Evolutionary conservation across 2,113 vertebrate genomes (phyloP), one percentile per base, ranked within the genome.

Genomic region (Archocentrus centrarchus): DNA sequence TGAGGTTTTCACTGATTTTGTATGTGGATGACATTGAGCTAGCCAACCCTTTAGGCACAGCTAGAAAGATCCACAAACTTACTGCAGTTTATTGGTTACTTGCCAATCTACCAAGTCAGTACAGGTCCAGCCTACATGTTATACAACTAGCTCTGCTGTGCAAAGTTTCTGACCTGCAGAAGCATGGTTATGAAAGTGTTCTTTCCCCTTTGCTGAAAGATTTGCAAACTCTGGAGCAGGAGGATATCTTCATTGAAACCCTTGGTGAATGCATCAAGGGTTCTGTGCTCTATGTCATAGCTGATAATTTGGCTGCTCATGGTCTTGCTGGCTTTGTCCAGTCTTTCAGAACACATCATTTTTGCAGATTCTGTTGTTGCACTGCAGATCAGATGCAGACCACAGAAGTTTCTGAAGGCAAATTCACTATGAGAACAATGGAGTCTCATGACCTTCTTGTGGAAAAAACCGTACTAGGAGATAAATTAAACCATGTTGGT

Each of bases 1-100:
- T 35, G 32, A 35, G 32, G 4, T 35, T 35, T 35, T 35, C 32
- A 35, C 32, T 35, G 32, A 35, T 35, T 35, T 35, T 35, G 32
- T 35, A 35, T 35, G 32, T 35, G 32, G 32, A 5, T 35, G 32
- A 35, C 32, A 35, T 7, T 81, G 66, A 91, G 80, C 3, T 82
- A 41, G 80, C 68, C 3, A 86, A 86, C 76, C 87, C 80, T n/a
- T n/a, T n/a, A n/a, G n/a, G n/a, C n/a, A n/a, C n/a, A n/a, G n/a
- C n/a, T n/a, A n/a, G n/a, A n/a, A 89, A 89, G 57, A 88, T 77
- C n/a, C 87, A 88, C 39, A 90, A 89, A 7, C 59, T 83, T 22
- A 22, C 22, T 22, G 22, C 22, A 22, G 22, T 22, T 22, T 22
- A 22, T 22, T 22, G 22, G 22, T 24, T 75, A 3, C 41, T 93